phyloP scores from a whole-genome alignment of 2,797 vertebrate genomes.

The Pantherophis vulpinus region DNA sequence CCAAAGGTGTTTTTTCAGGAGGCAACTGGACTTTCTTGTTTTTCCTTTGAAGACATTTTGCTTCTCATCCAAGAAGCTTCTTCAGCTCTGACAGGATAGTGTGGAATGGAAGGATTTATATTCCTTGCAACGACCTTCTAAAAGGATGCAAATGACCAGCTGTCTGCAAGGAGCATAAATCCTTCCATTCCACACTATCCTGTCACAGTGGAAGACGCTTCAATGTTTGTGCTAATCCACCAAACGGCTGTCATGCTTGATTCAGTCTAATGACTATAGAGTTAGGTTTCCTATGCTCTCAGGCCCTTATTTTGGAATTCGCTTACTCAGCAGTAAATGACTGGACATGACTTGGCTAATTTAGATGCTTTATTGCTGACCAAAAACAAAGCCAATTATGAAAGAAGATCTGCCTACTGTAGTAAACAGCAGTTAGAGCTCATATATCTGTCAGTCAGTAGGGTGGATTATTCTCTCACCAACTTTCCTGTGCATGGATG shows the following conservation, averaged over 20 bases:
- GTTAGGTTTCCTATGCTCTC: not conserved
- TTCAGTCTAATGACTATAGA: not conserved
- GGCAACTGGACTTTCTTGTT: too few species aligned
- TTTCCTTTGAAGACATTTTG: too few species aligned
- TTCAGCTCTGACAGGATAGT: too few species aligned
- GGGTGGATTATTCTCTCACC: not conserved
- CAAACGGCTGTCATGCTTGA: not conserved
- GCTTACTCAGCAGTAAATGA: not conserved
- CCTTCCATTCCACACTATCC: too few species aligned
- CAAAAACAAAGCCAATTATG: not conserved
- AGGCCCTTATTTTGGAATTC: not conserved
- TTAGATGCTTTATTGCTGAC: not conserved
- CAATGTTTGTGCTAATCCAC: not conserved
- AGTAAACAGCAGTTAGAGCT: not conserved
- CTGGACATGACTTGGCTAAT: not conserved
- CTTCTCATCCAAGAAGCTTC: too few species aligned
- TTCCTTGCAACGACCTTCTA: too few species aligned
- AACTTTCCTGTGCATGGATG: not conserved
- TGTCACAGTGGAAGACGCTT: too few species aligned
- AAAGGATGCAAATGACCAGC: too few species aligned
- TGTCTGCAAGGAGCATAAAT: too few species aligned
- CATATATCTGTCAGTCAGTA: not conserved
- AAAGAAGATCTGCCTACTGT: not conserved
- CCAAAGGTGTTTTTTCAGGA: too few species aligned
- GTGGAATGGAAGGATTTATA: too few species aligned